Evolutionary conservation across 2,113 vertebrate species (phyloP), one percentile per base, ranked within the genome.

Genomic region (Neodon shergylaensis): DNA sequence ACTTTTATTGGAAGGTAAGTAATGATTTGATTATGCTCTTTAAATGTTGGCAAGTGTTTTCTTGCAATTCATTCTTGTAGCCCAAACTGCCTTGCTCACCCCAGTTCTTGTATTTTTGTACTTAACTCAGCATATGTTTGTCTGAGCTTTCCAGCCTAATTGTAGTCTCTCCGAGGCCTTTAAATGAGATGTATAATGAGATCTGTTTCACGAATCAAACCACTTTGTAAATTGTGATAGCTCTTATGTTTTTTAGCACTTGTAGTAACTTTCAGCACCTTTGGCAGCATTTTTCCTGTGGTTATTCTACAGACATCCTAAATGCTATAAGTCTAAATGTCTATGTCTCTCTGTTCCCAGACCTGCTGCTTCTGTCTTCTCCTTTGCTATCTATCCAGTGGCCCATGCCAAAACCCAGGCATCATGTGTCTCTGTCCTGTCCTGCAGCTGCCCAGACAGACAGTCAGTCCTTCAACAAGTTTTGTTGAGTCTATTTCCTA

Each of bases 11-110:
- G 58, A 58, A 21, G 58, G 58, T 58, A 58, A 58, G 10, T 93
- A 72, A 36, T 77, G 42, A 83, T 90, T 97, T 95, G 73, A 95
- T 96, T 95, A 72, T 79, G 39, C 49, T 90, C 82, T 92, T 95
- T 72, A 96, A 65, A 58, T 95, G 83, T 94, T 94, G 88, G 54
- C 42, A 93, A 47, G 24, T 74, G n/a, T 91, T 96, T 94, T 65
- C 61, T 86, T 94, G 42, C 13, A 54, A 39, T 81, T 74, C n/a
- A 88, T 95, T 54, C 78, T 77, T 44, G 26, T 92, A 94, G 47
- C 61, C 39, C 58, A 77, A 91, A 88, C 24, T 66, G 33, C 70
- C 42, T 95, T 91, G n/a, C 24, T n/a, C 79, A 76, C 13, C 31
- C 49, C 49, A n/a, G 39, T 88, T 88, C 79, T 89, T 86, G 17